These are phyloP conservation scores for Grantiella picta DNA, from an alignment of 2,113 vertebrate genomes.

Conservation along the genomic window DNA sequence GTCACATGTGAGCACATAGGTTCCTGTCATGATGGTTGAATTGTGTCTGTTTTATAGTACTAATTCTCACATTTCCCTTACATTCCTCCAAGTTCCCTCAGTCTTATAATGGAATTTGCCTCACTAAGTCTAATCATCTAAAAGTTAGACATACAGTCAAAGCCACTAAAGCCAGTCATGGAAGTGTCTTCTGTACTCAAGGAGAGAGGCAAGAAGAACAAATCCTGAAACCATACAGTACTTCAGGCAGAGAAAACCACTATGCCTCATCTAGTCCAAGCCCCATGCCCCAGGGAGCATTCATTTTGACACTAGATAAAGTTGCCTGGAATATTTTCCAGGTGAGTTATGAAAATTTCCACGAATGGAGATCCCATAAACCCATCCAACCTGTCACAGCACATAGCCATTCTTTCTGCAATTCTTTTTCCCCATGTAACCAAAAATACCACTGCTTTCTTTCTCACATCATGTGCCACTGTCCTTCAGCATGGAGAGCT, in stretches of 20 bases:
- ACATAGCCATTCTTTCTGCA: neutral
- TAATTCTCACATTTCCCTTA: neutral
- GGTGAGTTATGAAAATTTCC: neutral
- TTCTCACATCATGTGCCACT: neutral
- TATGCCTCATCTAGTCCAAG: neutral
- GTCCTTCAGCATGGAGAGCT: neutral
- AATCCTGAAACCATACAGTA: neutral
- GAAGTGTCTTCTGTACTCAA: fast-evolving
- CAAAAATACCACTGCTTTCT: neutral
- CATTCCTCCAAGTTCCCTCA: neutral
- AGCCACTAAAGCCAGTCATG: neutral
- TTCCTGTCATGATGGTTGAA: neutral
- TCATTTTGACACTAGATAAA: neutral
- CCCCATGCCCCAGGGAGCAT: fast-evolving
- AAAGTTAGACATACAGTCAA: neutral
- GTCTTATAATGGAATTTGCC: neutral
- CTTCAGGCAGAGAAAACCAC: neutral
- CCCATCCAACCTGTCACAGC: neutral
- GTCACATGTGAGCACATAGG: fast-evolving
- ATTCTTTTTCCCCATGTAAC: neutral
- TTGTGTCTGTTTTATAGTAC: neutral
- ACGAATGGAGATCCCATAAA: neutral
- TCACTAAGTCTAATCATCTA: neutral
- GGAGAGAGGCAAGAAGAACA: neutral
- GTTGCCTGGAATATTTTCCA: neutral